Conservation (phyloP, 1,140 invertebrate species). For the Aradophagus sp. region DNA sequence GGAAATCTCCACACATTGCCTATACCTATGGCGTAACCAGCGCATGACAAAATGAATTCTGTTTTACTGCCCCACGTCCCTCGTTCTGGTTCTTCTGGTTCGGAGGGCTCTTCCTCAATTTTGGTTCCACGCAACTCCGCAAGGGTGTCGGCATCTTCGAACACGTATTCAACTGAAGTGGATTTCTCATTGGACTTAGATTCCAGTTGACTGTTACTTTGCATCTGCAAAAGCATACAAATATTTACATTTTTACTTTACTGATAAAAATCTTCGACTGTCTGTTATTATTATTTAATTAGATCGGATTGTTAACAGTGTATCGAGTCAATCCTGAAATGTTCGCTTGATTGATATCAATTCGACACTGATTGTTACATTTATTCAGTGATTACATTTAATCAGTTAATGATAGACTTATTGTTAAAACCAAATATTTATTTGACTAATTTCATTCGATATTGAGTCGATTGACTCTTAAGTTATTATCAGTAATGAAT, state of each 20-base stretch:
- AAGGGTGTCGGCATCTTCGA: conserved; percentile 11
- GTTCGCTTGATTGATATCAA: no score
- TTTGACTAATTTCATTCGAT: no score
- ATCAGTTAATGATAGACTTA: no score
- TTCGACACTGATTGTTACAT: no score
- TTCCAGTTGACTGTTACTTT: conserved; percentile 11
- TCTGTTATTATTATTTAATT: no score
- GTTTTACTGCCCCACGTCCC: conserved; percentile 81
- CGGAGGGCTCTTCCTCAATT: conserved; percentile 5
- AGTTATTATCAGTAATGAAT: no score
- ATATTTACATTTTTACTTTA: background rate
- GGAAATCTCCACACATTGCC: conserved; percentile 87
- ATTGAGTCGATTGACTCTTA: no score
- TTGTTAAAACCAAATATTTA: no score
- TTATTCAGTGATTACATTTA: no score
- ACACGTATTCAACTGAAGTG: conserved; percentile 16
- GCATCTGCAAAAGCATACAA: conserved; percentile 30
- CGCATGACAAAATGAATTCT: conserved; percentile 84
- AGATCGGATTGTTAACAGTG: no score
- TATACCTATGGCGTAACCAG: conserved; percentile 85
- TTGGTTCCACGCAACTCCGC: conserved; percentile 2
- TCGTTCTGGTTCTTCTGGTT: conserved; percentile 60
- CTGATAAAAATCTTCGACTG: no score
- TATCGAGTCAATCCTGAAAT: no score
- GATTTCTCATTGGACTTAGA: conserved; percentile 4